Evolutionary conservation across 2,888 invertebrate species (phyloP), one percentile per base, ranked within the genome.

Genomic region (Apocheima hispidaria): DNA sequence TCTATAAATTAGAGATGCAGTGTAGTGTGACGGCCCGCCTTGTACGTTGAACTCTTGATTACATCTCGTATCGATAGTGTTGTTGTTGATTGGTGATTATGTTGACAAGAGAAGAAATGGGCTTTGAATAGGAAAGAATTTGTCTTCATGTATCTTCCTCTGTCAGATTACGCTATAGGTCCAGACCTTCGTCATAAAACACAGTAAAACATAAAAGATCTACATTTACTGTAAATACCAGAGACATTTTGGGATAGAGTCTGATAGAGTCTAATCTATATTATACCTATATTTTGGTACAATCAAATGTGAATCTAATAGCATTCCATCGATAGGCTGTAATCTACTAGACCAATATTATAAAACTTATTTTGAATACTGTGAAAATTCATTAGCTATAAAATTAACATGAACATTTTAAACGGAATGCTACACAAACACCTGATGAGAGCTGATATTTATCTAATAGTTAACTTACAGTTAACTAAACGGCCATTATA

Each of bases 401-500:
- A 51, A 51, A 28, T 40, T 6, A 50, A 43, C 30, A 18, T 23
- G 2, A 56, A 33, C 44, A 35, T 48, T 52, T 41, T 16, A 41
- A 55, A 33, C 16, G 54, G 50, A 58, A 58, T 58, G 54, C 41
- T 33, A 53, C 51, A 57, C 20, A 56, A 53, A 59, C 66, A 60
- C 58, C 58, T 66, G 71, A 71, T 74, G 72, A 76, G 68, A 73
- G 67, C 66, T 71, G 63, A 46, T 46, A 46, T 46, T 46, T 46
- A 46, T 46, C 63, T 18, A 78, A 77, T 78, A 66, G 62, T 73
- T 71, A 79, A 76, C 79, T 71, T 50, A 73, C 76, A 78, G 75
- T 71, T 69, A 68, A 83, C 82, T 87, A 86, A 88, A 83, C 79
- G 86, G 68, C 77, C 70, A 89, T 91, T 90, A 89, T 77, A 89